Conservation (phyloP, 1,140 invertebrate species). For the Tetramorium alpestre region DNA sequence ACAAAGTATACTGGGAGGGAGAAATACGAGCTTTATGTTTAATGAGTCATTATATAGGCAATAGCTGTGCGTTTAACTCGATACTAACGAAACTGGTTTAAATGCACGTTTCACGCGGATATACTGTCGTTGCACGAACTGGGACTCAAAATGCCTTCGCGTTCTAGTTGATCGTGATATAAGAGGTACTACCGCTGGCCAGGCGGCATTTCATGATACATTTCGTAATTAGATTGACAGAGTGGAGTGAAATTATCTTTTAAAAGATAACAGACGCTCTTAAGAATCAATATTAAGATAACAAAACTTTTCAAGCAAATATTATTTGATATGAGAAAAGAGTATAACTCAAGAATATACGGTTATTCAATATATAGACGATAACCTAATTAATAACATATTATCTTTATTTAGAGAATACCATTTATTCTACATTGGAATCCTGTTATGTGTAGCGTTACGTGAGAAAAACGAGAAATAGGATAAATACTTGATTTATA, state of each 20-base stretch:
- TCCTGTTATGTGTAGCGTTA: background rate
- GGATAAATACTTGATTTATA: background rate
- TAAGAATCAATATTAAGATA: background rate
- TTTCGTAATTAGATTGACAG: constrained; percentile 55
- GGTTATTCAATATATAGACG: background rate
- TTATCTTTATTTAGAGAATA: background rate
- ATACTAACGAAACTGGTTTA: constrained; percentile 53
- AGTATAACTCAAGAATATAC: background rate
- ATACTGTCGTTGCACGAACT: background rate
- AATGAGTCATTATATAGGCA: constrained; percentile 40
- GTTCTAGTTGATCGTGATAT: constrained; percentile 46
- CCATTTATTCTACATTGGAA: background rate
- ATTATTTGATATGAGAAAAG: background rate
- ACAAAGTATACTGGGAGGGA: background rate
- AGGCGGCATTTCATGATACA: constrained; percentile 23
- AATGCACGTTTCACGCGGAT: constrained; percentile 7
- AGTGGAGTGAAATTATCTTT: constrained; percentile 3
- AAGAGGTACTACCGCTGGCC: background rate
- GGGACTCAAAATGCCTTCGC: constrained; percentile 44
- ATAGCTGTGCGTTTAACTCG: constrained; percentile 3
- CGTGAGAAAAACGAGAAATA: background rate
- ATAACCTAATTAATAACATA: background rate
- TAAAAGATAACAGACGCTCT: background rate
- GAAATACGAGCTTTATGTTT: background rate
- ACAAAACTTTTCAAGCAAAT: background rate